Evolutionary conservation across 2,113 vertebrate genomes (phyloP).

Genomic region (Microtus montanus): DNA sequence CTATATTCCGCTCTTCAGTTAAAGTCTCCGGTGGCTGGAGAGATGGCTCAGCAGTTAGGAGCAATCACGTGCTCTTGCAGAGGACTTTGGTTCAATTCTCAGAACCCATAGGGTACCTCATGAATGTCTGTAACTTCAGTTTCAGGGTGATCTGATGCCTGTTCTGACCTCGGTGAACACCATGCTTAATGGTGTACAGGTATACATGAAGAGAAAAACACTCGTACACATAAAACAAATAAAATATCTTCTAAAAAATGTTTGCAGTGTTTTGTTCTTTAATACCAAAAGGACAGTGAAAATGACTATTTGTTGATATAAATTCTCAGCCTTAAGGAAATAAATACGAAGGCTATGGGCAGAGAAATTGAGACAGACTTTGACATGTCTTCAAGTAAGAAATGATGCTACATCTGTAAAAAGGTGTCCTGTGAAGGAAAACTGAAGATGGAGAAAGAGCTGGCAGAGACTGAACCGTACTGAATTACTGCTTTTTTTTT

Average conservation of each 20-base stretch:
- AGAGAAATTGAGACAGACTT: background rate
- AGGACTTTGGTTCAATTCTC: background rate
- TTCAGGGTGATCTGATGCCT: background rate
- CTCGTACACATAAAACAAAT: background rate
- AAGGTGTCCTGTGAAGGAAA: background rate
- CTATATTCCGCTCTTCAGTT: background rate
- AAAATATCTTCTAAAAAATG: background rate
- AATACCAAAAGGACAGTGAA: background rate
- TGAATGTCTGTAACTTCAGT: background rate
- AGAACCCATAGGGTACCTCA: background rate
- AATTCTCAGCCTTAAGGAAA: background rate
- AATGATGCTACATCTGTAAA: background rate
- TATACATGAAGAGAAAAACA: background rate
- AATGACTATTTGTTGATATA: background rate
- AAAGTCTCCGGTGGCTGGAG: background rate
- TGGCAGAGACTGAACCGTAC: background rate
- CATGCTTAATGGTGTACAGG: background rate
- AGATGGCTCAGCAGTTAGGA: background rate
- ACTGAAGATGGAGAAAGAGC: background rate
- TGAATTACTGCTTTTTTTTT: background rate
- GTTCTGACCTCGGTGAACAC: background rate
- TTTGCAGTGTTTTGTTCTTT: background rate
- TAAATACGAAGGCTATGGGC: background rate
- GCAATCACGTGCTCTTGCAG: background rate
- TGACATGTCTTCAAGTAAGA: background rate